phyloP scores from a whole-genome alignment of 2,113 vertebrate species.

The Bagarius yarrelli region DNA sequence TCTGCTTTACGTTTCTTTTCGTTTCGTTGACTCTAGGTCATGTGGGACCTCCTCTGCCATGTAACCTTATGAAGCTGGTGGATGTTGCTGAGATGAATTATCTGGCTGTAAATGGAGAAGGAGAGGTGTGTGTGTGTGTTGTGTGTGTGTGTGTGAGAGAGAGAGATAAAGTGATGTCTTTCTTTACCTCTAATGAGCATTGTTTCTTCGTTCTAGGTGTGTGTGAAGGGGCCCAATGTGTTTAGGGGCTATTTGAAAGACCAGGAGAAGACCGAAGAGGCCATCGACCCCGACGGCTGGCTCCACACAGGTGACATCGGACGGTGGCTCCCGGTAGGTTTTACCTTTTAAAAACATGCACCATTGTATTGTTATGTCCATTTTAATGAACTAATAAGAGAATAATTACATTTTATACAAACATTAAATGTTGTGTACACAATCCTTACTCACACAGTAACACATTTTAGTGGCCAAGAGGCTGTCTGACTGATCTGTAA shows the following conservation, averaged over 20 bases:
- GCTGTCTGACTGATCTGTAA: too few species aligned
- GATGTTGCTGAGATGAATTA: slow-evolving; percentile 98
- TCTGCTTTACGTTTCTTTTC: not conserved
- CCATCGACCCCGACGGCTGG: slow-evolving; percentile 88
- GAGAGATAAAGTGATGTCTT: too few species aligned
- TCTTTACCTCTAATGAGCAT: not conserved
- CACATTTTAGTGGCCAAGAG: too few species aligned
- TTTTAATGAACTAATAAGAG: not conserved
- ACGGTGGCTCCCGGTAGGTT: slow-evolving; percentile 91
- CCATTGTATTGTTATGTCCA: not conserved
- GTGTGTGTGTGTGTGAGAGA: not conserved
- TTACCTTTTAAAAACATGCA: not conserved
- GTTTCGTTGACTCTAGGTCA: slow-evolving; percentile 74
- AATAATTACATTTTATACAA: too few species aligned
- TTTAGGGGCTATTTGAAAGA: slow-evolving; percentile 93
- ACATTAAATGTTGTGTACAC: too few species aligned
- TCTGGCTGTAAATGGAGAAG: slow-evolving; percentile 86
- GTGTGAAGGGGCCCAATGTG: slow-evolving; percentile 89
- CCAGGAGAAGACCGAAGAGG: slow-evolving; percentile 85
- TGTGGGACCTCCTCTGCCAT: slow-evolving; percentile 91
- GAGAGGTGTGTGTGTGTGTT: slow-evolving; percentile 60
- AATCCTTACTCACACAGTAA: too few species aligned
- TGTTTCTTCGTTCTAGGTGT: slow-evolving; percentile 75
- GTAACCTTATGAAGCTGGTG: slow-evolving; percentile 84
- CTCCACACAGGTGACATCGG: slow-evolving; percentile 95